A percentile compares a stretch with the other conserved stretches of the same genome.
Evolutionary conservation across 1,140 invertebrate genomes (phyloP).

Genomic region (Drosophila seguyi): DNA sequence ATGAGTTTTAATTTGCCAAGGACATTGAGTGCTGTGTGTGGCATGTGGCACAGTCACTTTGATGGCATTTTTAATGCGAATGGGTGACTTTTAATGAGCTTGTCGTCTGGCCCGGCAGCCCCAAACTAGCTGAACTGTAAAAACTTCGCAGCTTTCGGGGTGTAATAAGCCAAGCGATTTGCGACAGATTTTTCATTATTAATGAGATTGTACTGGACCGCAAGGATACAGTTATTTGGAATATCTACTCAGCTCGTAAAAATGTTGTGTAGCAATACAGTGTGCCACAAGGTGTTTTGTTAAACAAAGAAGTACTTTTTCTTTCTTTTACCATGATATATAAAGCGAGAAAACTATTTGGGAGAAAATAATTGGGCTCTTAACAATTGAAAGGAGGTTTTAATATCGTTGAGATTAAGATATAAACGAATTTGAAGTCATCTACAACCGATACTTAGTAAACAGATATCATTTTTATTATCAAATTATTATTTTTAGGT

Average conservation of each 20-base stretch:
- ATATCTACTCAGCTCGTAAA: slow-evolving; percentile 1
- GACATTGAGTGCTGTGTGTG: slow-evolving; percentile 43
- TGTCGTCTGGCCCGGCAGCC: slow-evolving; percentile 33
- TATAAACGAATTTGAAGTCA: too few species aligned
- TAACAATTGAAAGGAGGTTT: too few species aligned
- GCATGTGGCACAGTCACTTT: slow-evolving; percentile 52
- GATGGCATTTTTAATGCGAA: slow-evolving; percentile 61
- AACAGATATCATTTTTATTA: too few species aligned
- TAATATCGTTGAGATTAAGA: too few species aligned
- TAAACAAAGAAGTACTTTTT: background rate
- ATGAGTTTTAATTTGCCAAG: slow-evolving; percentile 68
- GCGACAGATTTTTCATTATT: slow-evolving; percentile 37
- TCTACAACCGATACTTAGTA: too few species aligned
- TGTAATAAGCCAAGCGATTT: slow-evolving; percentile 10
- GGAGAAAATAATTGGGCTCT: too few species aligned
- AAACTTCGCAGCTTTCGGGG: slow-evolving; percentile 20
- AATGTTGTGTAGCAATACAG: slow-evolving; percentile 12
- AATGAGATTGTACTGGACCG: slow-evolving; percentile 16
- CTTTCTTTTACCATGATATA: too few species aligned
- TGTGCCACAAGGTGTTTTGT: background rate
- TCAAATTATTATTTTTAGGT: background rate
- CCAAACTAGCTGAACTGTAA: slow-evolving; percentile 22
- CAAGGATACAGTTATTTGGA: background rate
- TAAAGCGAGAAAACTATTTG: too few species aligned
- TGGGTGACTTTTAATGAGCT: slow-evolving; percentile 54